These are phyloP conservation scores for Saccopteryx bilineata DNA, from an alignment of 2,113 vertebrate genomes.

Conservation along the genomic window DNA sequence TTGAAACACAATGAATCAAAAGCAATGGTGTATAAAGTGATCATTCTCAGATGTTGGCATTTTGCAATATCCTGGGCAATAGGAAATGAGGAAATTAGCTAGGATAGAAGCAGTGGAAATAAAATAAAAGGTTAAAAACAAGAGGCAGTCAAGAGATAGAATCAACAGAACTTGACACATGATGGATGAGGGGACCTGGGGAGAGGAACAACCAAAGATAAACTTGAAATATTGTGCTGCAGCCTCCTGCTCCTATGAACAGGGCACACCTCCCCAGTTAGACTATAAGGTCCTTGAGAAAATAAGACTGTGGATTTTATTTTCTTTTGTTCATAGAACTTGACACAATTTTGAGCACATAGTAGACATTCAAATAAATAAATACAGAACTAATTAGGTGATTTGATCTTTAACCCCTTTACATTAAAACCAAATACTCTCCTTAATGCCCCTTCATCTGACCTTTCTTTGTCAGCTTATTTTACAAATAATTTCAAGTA, in stretches of 20 bases:
- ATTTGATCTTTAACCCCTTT: neutral
- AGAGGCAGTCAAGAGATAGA: neutral
- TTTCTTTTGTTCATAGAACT: neutral
- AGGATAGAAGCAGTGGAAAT: neutral
- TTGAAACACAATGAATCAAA: neutral
- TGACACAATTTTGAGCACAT: neutral
- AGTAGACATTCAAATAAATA: neutral
- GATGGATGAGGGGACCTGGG: neutral
- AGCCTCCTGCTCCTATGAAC: rapidly evolving
- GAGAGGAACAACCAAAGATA: neutral
- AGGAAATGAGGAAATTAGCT: neutral
- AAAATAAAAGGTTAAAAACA: conserved; percentile 17
- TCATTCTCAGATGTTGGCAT: neutral
- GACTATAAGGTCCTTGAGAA: neutral
- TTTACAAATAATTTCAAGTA: neutral
- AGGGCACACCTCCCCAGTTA: neutral
- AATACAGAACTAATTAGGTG: neutral
- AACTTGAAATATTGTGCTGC: neutral
- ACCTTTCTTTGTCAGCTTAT: neutral
- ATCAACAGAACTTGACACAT: conserved; percentile 3
- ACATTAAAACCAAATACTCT: neutral
- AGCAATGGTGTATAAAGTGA: neutral
- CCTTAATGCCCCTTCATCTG: neutral
- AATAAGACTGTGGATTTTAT: neutral
- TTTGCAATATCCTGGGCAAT: conserved; percentile 10